These are phyloP conservation scores for Solenodon paradoxus DNA, from an alignment of 2,113 vertebrate genomes.

Conservation along the genomic window DNA sequence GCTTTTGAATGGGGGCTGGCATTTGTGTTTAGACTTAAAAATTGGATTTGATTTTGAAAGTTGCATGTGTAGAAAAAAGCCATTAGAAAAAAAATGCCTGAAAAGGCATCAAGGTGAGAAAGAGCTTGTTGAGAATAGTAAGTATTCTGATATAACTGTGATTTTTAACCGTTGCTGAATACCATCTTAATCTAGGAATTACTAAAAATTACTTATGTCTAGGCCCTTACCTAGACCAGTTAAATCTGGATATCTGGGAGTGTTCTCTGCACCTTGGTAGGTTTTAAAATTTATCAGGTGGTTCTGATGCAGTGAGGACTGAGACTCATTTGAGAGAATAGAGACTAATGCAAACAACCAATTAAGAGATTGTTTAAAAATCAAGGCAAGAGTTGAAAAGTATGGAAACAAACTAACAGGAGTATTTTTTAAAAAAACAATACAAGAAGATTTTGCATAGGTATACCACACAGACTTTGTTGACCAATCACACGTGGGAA, in stretches of 20 bases:
- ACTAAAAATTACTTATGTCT: background rate
- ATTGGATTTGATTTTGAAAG: constrained; percentile 9
- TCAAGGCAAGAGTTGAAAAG: background rate
- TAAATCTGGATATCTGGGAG: background rate
- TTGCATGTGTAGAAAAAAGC: background rate
- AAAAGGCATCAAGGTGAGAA: background rate
- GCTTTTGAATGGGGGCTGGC: constrained; percentile 7
- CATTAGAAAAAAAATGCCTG: constrained; percentile 14
- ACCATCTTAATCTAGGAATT: background rate
- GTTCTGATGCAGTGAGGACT: background rate
- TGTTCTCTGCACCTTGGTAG: background rate
- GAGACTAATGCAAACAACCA: background rate
- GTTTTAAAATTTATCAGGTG: constrained; percentile 17
- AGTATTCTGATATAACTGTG: background rate
- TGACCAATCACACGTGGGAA: background rate
- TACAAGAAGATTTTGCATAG: background rate
- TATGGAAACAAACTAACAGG: background rate
- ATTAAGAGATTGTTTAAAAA: background rate
- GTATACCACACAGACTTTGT: background rate
- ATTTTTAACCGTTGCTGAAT: background rate
- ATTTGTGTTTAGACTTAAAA: constrained; percentile 33
- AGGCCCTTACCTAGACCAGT: background rate
- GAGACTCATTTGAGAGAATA: background rate
- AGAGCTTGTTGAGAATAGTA: constrained; percentile 13
- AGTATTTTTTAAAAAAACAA: background rate